Evolutionary conservation across 1,140 invertebrate genomes (phyloP).

Genomic region (Ericerus pela): DNA sequence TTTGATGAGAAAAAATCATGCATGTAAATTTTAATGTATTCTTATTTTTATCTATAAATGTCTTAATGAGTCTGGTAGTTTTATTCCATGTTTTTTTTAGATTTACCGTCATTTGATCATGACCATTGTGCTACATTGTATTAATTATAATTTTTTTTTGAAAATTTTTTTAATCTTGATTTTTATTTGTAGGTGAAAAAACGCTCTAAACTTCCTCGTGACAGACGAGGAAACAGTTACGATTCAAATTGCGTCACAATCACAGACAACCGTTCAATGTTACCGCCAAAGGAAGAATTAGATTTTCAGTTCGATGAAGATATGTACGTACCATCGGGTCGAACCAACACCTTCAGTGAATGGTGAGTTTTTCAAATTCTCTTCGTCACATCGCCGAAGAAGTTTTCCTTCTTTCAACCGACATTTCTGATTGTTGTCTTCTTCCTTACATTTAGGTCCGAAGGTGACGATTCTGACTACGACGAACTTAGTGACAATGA

Average conservation of each 20-base stretch:
- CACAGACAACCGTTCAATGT: neutral
- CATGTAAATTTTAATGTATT: neutral
- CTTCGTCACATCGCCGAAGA: neutral
- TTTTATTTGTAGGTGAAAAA: constrained; percentile 12
- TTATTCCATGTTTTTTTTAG: no score
- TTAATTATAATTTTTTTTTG: neutral
- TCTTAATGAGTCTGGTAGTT: neutral
- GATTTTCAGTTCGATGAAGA: constrained; percentile 98
- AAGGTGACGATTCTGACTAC: constrained; percentile 60
- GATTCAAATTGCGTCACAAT: neutral
- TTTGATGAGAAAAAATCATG: no score
- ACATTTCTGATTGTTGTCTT: neutral
- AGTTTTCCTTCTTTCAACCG: neutral
- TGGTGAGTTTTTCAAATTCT: constrained; percentile 31
- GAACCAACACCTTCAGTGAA: constrained; percentile 69
- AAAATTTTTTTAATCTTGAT: no score
- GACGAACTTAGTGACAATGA: constrained; percentile 81
- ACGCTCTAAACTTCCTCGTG: constrained; percentile 1
- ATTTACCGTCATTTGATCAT: no score
- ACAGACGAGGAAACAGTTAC: constrained; percentile 18
- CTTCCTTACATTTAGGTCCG: constrained; percentile 37
- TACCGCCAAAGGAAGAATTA: constrained; percentile 40
- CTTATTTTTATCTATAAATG: neutral
- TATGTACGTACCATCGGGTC: constrained; percentile 54
- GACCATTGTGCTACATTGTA: no score